Percentiles rank a stretch among this genome's conserved stretches.
Conservation (phyloP, 2,797 vertebrate species). For the Periparus ater region DNA sequence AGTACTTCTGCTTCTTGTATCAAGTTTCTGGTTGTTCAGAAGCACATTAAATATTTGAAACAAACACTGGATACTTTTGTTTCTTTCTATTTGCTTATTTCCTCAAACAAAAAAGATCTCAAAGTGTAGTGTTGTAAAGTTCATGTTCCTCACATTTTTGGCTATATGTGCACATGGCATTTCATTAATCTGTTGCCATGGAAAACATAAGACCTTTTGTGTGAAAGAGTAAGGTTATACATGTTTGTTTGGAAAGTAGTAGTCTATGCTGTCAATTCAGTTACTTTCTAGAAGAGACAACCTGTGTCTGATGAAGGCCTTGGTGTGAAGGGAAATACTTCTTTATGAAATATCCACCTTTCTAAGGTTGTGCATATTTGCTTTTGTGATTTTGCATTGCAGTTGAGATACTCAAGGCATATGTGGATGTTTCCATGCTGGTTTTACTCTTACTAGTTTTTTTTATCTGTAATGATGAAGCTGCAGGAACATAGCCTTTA, state of each 20-base stretch:
- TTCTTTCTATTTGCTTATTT: background rate
- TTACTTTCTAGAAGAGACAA: background rate
- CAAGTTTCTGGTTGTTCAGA: background rate
- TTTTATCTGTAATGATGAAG: background rate
- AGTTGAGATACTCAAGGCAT: background rate
- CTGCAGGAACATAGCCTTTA: background rate
- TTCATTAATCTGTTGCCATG: background rate
- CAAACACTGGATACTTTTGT: background rate
- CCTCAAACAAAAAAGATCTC: background rate
- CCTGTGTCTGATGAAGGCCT: background rate
- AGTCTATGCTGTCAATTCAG: background rate
- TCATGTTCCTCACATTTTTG: background rate
- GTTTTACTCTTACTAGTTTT: background rate
- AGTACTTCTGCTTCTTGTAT: background rate
- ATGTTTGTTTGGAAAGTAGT: background rate
- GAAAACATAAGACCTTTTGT: background rate
- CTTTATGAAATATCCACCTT: background rate
- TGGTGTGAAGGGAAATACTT: background rate
- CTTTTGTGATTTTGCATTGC: background rate
- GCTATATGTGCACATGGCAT: background rate
- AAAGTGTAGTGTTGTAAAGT: background rate
- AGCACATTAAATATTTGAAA: background rate
- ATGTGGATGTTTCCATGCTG: background rate
- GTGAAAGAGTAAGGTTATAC: background rate
- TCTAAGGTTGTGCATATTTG: background rate